Percentiles rank a stretch among this genome's conserved stretches.
phyloP scores from a whole-genome alignment of 2,113 vertebrate genomes.

The Pycnonotus jocosus region DNA sequence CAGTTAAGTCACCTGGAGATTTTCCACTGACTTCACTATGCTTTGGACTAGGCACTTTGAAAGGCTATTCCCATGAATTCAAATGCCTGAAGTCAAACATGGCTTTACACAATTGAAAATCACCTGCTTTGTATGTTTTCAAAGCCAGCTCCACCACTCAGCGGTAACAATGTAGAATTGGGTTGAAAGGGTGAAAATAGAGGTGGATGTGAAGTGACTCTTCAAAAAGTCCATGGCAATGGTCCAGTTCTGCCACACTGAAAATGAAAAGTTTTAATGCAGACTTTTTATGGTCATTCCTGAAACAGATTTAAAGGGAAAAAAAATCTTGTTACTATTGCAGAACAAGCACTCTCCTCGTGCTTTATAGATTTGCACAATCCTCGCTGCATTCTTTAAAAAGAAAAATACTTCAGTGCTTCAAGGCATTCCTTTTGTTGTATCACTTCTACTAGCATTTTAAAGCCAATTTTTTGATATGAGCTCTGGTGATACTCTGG shows the following conservation, averaged over 20 bases:
- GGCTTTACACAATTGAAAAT: slow-evolving; percentile 46
- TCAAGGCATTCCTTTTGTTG: neutral
- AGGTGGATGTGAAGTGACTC: neutral
- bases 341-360: neutral
- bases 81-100: neutral
- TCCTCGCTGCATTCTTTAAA: neutral
- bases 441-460: neutral
- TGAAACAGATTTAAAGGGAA: neutral
- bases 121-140: slow-evolving; percentile 44
- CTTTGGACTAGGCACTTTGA: slow-evolving; percentile 23
- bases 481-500: neutral
- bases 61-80: slow-evolving; percentile 35
- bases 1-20: slow-evolving; percentile 41
- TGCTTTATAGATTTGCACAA: neutral
- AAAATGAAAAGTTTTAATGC: neutral
- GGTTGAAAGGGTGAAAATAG: slow-evolving; percentile 18
- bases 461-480: neutral
- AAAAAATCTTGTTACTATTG: neutral
- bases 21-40: slow-evolving; percentile 31
- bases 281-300: neutral
- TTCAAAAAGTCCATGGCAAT: neutral
- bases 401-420: neutral
- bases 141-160: slow-evolving; percentile 19
- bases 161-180: slow-evolving; percentile 22
- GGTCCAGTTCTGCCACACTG: neutral